These are phyloP conservation scores for Ondatra zibethicus DNA, from an alignment of 2,113 vertebrate genomes.

Conservation along the genomic window DNA sequence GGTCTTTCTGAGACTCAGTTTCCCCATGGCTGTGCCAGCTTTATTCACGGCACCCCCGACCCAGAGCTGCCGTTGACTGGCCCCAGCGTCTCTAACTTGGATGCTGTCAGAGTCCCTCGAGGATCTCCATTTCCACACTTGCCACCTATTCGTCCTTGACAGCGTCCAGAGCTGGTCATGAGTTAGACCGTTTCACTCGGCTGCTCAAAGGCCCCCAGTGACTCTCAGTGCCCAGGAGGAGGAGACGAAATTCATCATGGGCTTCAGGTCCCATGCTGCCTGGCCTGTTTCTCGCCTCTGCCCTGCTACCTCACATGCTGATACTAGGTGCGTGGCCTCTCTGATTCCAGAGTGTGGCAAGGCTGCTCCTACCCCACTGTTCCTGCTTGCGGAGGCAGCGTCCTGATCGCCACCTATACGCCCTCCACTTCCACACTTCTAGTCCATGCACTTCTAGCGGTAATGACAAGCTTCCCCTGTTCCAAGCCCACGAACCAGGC, in stretches of 20 bases:
- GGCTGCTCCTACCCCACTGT: not conserved
- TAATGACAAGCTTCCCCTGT: not conserved
- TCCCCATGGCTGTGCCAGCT: not conserved
- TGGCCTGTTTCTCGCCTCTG: not conserved
- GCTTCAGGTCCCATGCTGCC: not conserved
- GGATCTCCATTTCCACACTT: too few species aligned
- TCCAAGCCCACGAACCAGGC: not conserved
- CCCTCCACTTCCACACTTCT: not conserved
- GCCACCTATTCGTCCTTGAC: rapidly evolving
- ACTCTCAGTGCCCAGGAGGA: not conserved
- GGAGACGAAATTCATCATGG: not conserved
- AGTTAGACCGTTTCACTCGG: not conserved
- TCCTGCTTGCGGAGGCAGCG: too few species aligned
- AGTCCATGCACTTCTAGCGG: not conserved
- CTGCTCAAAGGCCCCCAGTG: not conserved
- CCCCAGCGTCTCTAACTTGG: rapidly evolving
- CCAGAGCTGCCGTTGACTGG: too few species aligned
- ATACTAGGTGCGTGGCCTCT: not conserved
- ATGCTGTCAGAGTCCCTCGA: not conserved
- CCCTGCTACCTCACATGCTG: not conserved
- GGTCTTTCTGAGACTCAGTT: not conserved
- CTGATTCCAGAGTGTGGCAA: not conserved
- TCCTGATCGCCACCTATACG: not conserved
- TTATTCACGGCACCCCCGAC: not conserved
- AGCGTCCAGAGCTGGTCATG: not conserved